A percentile compares a stretch with the other conserved stretches of the same genome.
These are phyloP conservation scores for Saimiri boliviensis DNA, from an alignment of 2,113 vertebrate species.

Conservation along the genomic window DNA sequence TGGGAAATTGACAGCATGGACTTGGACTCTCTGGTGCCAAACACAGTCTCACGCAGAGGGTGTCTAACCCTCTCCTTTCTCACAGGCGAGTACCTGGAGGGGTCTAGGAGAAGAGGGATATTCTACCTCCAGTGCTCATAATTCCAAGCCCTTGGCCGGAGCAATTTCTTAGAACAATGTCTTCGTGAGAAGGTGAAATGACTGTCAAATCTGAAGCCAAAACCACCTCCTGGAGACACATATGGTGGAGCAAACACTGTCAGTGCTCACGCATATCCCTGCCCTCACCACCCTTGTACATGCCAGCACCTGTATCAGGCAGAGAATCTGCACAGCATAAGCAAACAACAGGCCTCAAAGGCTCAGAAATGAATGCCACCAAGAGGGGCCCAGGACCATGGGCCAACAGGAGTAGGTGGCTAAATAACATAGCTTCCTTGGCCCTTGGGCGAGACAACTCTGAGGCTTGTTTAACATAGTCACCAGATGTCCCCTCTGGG, in stretches of 20 bases:
- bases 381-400: neutral
- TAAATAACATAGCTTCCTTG: neutral
- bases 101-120: neutral
- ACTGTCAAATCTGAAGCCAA: neutral
- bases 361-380: neutral
- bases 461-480: neutral
- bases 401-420: neutral
- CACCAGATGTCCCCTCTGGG: neutral
- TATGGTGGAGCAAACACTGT: neutral
- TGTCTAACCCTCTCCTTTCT: neutral
- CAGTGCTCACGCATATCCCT: fast-evolving
- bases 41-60: neutral
- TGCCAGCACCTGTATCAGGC: neutral
- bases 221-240: neutral
- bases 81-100: neutral
- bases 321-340: neutral
- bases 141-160: neutral
- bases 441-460: neutral
- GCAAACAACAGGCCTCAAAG: neutral
- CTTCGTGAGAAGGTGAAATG: neutral
- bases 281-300: neutral
- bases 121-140: neutral
- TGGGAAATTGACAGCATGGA: neutral
- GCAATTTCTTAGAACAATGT: neutral
- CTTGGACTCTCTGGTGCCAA: neutral